Conservation (phyloP, 2,797 vertebrate genomes). For the Psittacula echo region DNA sequence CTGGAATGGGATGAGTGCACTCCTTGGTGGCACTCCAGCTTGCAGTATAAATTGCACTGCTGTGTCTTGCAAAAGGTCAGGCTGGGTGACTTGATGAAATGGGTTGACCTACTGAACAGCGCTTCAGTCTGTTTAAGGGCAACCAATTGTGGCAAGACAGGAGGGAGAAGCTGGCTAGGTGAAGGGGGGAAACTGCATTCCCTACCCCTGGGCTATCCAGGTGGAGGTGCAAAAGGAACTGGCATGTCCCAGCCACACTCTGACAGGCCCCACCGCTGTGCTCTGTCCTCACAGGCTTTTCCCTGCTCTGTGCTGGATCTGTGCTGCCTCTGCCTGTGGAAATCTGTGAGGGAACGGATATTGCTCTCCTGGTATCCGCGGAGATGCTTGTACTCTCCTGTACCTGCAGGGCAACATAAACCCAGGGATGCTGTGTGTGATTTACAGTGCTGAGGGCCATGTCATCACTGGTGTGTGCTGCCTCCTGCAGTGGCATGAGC, state of each 20-base stretch:
- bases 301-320: background rate
- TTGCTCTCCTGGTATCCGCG: background rate
- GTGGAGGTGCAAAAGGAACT: background rate
- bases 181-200: background rate
- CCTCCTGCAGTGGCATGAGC: background rate
- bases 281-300: background rate
- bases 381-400: background rate
- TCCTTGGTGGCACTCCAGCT: slow-evolving; percentile 79
- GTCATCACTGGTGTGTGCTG: background rate
- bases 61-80: slow-evolving; percentile 82
- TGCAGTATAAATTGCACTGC: slow-evolving; percentile 84
- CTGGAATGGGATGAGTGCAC: slow-evolving; percentile 82
- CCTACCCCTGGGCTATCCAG: background rate
- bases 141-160: slow-evolving; percentile 62
- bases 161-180: background rate
- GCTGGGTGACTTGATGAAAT: slow-evolving; percentile 82
- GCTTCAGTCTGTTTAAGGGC: slow-evolving; percentile 84
- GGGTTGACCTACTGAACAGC: slow-evolving; percentile 83
- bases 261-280: background rate
- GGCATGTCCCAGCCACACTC: fast-evolving
- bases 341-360: background rate
- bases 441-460: background rate
- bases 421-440: background rate
- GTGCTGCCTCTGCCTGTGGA: background rate
- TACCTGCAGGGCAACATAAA: background rate